A percentile compares a stretch with the other conserved stretches of the same genome.
Conservation (phyloP, 1,140 invertebrate genomes). For the Teleogryllus occipitalis region DNA sequence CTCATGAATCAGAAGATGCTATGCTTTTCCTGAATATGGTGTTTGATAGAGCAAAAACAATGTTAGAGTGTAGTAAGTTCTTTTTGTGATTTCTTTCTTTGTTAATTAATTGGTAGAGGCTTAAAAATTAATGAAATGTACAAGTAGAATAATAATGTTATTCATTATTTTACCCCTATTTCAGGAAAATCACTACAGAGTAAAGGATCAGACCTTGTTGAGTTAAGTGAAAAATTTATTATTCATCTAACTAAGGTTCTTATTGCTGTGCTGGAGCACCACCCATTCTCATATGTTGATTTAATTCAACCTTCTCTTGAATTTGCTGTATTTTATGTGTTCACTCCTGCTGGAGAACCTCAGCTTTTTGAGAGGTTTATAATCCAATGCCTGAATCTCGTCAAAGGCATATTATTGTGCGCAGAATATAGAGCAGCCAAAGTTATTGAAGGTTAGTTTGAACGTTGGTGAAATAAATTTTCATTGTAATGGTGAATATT, state of each 20-base stretch:
- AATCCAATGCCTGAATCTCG: slow-evolving; percentile 81
- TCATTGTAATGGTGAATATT: neutral
- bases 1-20: slow-evolving; percentile 61
- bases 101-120: neutral
- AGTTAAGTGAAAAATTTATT: slow-evolving; percentile 69
- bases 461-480: neutral
- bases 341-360: slow-evolving; percentile 65
- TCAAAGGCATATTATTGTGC: slow-evolving; percentile 74
- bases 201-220: slow-evolving; percentile 49
- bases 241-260: slow-evolving; percentile 71
- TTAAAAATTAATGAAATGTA: neutral
- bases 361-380: slow-evolving; percentile 75
- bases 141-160: neutral
- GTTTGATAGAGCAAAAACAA: slow-evolving; percentile 64
- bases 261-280: slow-evolving; percentile 61
- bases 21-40: slow-evolving; percentile 68
- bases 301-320: slow-evolving; percentile 71
- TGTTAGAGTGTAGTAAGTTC: slow-evolving; percentile 71
- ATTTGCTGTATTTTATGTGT: slow-evolving; percentile 76
- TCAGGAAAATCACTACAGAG: slow-evolving; percentile 54
- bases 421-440: slow-evolving; percentile 61
- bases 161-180: slow-evolving; percentile 29
- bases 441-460: slow-evolving; percentile 26
- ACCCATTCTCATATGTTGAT: slow-evolving; percentile 69
- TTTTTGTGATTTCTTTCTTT: slow-evolving; percentile 19